Conservation (phyloP, 1,140 invertebrate species). For the Eurosta solidaginis region DNA sequence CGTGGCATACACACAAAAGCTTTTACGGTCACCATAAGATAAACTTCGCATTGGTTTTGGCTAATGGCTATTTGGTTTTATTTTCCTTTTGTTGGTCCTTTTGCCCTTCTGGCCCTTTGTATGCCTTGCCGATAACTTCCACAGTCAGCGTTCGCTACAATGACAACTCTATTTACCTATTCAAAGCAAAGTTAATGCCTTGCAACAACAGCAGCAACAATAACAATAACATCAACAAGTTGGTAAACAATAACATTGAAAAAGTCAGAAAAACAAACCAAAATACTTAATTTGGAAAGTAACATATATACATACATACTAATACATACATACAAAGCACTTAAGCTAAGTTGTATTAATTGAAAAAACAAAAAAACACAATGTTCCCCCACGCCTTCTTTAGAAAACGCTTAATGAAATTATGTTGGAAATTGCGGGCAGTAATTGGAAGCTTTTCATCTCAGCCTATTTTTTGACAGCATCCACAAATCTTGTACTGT, state of each 20-base stretch:
- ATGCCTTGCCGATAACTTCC: neutral
- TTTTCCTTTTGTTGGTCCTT: neutral
- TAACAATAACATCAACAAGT: no score
- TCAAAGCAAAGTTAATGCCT: neutral
- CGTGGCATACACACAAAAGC: neutral
- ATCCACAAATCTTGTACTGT: neutral
- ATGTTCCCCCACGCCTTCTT: neutral
- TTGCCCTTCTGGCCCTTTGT: neutral
- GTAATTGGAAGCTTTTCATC: neutral
- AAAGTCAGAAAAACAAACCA: neutral
- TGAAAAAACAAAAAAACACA: conserved; percentile 1
- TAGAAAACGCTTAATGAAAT: neutral
- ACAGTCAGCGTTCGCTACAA: neutral
- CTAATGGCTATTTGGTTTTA: neutral
- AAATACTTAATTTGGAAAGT: neutral
- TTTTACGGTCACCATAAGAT: neutral
- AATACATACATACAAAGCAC: neutral
- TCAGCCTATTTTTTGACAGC: neutral
- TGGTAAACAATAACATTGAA: conserved; percentile 10
- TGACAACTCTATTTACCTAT: conserved; percentile 19
- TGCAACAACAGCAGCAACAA: no score
- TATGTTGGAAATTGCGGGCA: neutral
- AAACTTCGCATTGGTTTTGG: neutral
- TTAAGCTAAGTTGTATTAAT: conserved; percentile 17
- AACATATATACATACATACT: no score